phyloP scores from a whole-genome alignment of 1,140 invertebrate species.

The Procambarus virginalis region DNA sequence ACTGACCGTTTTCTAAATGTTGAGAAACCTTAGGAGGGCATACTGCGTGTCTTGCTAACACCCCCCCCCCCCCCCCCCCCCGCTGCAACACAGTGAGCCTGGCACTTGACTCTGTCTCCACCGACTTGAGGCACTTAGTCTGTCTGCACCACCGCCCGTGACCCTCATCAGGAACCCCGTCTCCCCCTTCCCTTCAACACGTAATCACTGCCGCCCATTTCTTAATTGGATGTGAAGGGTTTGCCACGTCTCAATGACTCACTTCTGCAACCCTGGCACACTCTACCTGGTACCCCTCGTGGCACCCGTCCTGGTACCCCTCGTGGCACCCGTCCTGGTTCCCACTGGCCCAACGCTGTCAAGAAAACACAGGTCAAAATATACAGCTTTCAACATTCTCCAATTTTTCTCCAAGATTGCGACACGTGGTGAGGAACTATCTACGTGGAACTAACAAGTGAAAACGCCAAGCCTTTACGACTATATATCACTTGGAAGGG shows the following conservation, averaged over 20 bases:
- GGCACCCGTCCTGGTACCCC: neutral
- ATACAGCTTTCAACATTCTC: neutral
- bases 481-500: too few relatives aligned
- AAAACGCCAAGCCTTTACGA: too few relatives aligned
- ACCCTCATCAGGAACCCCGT: neutral
- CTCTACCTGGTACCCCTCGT: neutral
- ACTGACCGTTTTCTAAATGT: too few relatives aligned
- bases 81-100: neutral
- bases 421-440: too few relatives aligned
- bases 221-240: constrained; percentile 4
- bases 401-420: neutral
- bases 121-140: neutral
- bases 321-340: too few relatives aligned
- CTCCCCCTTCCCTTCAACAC: neutral
- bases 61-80: neutral
- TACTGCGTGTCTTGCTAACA: too few relatives aligned
- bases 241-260: neutral
- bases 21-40: too few relatives aligned
- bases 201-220: neutral
- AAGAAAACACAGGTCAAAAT: neutral
- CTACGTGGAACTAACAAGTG: too few relatives aligned
- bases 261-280: neutral
- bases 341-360: too few relatives aligned
- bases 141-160: neutral
- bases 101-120: neutral